These are phyloP conservation scores for Molothrus aeneus DNA, from an alignment of 2,797 vertebrate genomes.

Conservation along the genomic window DNA sequence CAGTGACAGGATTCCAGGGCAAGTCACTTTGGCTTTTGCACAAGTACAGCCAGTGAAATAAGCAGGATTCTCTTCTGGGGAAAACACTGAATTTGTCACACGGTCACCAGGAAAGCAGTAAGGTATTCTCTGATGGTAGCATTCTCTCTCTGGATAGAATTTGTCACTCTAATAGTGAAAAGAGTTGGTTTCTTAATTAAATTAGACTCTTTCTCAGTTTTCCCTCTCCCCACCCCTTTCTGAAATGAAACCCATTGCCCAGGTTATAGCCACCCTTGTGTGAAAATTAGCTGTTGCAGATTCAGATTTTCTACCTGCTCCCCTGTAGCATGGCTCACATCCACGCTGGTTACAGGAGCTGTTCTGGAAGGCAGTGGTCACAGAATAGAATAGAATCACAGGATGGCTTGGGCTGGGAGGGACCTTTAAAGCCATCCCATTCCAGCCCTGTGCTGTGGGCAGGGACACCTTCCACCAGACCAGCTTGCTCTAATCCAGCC, in stretches of 20 bases:
- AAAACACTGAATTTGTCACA: not conserved
- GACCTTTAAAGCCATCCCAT: no score
- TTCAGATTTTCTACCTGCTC: not conserved
- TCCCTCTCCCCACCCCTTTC: not conserved
- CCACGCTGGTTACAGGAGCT: not conserved
- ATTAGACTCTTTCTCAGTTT: not conserved
- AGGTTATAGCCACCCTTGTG: not conserved
- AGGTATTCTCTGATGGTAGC: not conserved
- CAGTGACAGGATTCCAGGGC: not conserved
- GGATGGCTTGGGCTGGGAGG: not conserved
- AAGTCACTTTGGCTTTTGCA: not conserved
- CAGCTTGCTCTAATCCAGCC: not conserved
- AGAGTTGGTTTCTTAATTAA: not conserved
- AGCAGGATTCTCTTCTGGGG: not conserved
- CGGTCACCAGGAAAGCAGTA: not conserved
- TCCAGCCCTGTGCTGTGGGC: not conserved
- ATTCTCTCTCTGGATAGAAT: not conserved
- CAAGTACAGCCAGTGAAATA: not conserved
- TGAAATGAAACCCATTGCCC: not conserved
- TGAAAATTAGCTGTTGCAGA: not conserved
- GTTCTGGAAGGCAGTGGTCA: not conserved
- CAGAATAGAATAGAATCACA: not conserved
- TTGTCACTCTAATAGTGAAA: not conserved
- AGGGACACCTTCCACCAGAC: not conserved
- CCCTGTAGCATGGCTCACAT: not conserved